Evolutionary conservation across 30 jellyfish, hydroid and myxozoan genomes (phyloP), one percentile per base, ranked within the genome.

Genomic region (Aurelia coerulea): DNA sequence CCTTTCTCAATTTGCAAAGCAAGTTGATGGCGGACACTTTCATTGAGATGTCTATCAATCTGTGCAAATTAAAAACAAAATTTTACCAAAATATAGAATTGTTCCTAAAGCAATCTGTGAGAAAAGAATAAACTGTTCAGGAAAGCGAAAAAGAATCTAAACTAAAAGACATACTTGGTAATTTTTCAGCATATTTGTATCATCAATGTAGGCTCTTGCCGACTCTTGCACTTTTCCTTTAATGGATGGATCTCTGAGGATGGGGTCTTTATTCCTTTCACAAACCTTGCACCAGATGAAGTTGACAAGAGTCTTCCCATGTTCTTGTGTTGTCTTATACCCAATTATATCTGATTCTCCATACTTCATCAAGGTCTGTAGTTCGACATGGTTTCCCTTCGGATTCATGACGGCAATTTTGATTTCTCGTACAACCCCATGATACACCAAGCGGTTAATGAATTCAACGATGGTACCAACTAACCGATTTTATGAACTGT

Each of bases 271-370:
- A 51, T 52, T 53, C 80, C 77, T 76, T 76, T 53, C 87, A 76
- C 79, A 76, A 13, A 76, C 87, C 77, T 76, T 76, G 62, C 87
- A 76, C 87, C 87, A 76, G 77, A 76, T 76, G 77, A 76, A 58
- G 87, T 76, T 76, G 77, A 76, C 87, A 8, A 76, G 77, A 76
- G 79, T 50, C 77, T 76, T 76, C 87, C 60, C 83, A 73, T 42
- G 37, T 31, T 76, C 87, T 51, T 51, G 82, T 53, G 58, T 59
- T 9, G 82, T 54, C 77, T 76, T 76, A 23, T 4, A 76, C 29
- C 76, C 82, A 76, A 50, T 50, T 4, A 76, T 31, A 76, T 76
- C 62, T 5, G 76, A 53, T 52, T 54, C 53, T 76, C 87, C 87
- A 53, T 59, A 54, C 78, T 76, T 53, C 77, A 76, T 53, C 82